Evolutionary conservation across 2,888 invertebrate genomes (phyloP), one percentile per base, ranked within the genome.

Genomic region (Nymphalis c-album): DNA sequence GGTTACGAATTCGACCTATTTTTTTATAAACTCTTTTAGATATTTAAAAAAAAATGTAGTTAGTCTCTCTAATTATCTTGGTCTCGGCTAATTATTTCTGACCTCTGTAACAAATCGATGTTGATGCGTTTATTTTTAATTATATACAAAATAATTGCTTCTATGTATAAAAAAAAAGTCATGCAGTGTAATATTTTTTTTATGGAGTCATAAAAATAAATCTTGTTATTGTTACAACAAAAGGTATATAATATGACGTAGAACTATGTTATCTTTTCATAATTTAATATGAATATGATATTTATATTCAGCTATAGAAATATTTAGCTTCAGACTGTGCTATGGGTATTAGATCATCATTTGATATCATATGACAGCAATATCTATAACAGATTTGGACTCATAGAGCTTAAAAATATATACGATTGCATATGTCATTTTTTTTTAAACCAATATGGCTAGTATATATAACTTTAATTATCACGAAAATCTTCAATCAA

Each of bases 1-100:
- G 65, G 57, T 66, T 57, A 66, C 55, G 40, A n/a, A 20, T 64
- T 53, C 6, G 65, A 66, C 65, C 65, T 31, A 61, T 66, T 66
- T 66, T 2, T 17, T 10, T 10, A 7, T 10, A 20, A 26, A 53
- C 48, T 48, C 1, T 18, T 18, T 7, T 18, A 7, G 48, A 48
- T 48, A 48, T 48, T 48, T 18, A n/a, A 48, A 48, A 47, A 31
- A 48, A 35, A 40, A 35, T 18, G 18, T 57, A 57, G 20, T 57
- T 57, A 57, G 18, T n/a, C n/a, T n/a, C n/a, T n/a, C n/a, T n/a
- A 40, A n/a, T 31, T 55, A 31, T 55, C n/a, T 35, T n/a, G 10
- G 40, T 40, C 4, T 13, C 40, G 50, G 50, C n/a, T 50, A 50
- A 50, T 50, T 48, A 48, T 48, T 48, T 48, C 18, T 50, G 50